These are phyloP conservation scores for Hofmannophila pseudospretella DNA, from an alignment of 2,888 invertebrate genomes.

Conservation along the genomic window DNA sequence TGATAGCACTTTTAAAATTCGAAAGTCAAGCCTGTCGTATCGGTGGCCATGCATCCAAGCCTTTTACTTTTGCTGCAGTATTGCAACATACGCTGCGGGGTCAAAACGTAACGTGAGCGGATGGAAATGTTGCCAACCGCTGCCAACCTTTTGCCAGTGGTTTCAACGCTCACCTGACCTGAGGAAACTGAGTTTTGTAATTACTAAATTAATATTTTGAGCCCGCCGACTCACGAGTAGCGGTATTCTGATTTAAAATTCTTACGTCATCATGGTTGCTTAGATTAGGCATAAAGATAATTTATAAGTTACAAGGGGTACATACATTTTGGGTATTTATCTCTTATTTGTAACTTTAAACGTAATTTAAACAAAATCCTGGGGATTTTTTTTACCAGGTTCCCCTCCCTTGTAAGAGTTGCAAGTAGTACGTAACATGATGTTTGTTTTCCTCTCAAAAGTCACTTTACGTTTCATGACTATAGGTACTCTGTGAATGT, in stretches of 20 bases:
- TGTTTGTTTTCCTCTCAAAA: too few relatives aligned
- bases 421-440: too few relatives aligned
- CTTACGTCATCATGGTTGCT: too few relatives aligned
- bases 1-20: neutral
- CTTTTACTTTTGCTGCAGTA: slow-evolving; percentile 43
- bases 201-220: slow-evolving; percentile 3
- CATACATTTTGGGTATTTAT: too few relatives aligned
- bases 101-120: slow-evolving; percentile 41
- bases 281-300: too few relatives aligned
- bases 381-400: too few relatives aligned
- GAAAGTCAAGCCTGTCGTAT: slow-evolving; percentile 13
- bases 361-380: too few relatives aligned
- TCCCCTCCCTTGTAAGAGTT: too few relatives aligned
- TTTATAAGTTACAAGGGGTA: too few relatives aligned
- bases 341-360: too few relatives aligned
- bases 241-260: neutral
- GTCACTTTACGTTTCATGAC: too few relatives aligned
- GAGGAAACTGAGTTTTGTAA: slow-evolving; percentile 12
- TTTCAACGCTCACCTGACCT: slow-evolving; percentile 10
- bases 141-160: slow-evolving; percentile 1
- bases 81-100: slow-evolving; percentile 41
- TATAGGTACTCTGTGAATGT: too few relatives aligned
- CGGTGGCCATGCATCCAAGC: slow-evolving; percentile 38
- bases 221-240: neutral
- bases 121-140: slow-evolving; percentile 22